Evolutionary conservation across 1,140 invertebrate genomes (phyloP).

Genomic region (Lepidurus packardi): DNA sequence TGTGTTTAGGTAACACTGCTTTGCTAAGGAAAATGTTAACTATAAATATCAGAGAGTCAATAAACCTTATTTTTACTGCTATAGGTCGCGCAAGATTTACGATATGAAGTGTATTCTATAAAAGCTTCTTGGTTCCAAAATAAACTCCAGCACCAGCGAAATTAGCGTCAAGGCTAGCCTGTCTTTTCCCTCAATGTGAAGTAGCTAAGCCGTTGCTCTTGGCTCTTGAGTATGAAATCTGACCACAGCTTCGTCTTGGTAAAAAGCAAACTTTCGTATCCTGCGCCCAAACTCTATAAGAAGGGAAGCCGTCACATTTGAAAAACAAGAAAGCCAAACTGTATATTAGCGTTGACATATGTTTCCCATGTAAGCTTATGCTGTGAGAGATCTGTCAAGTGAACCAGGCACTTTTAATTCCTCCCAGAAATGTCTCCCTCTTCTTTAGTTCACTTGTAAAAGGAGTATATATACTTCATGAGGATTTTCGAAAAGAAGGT

Average conservation of each 20-base stretch:
- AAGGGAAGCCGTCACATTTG: neutral
- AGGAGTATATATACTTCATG: neutral
- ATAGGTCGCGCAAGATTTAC: neutral
- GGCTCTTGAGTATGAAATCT: constrained; percentile 6
- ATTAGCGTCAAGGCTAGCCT: constrained; percentile 8
- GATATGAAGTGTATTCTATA: neutral
- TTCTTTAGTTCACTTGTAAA: neutral
- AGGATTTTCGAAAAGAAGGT: neutral
- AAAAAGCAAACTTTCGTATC: neutral
- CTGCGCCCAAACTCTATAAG: neutral
- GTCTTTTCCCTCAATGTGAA: neutral
- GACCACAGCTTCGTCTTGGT: neutral
- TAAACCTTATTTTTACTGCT: neutral
- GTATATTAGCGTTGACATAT: neutral
- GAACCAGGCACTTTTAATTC: neutral
- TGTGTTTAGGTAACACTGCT: neutral
- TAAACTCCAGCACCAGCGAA: constrained; percentile 9
- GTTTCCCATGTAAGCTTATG: constrained; percentile 14
- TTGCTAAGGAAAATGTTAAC: neutral
- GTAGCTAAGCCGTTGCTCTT: neutral
- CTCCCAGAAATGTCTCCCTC: neutral
- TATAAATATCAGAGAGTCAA: neutral
- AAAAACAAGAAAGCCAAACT: neutral
- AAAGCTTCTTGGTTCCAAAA: constrained; percentile 2
- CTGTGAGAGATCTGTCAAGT: neutral